Evolutionary conservation across 2,888 invertebrate genomes (phyloP), one percentile per base, ranked within the genome.

Genomic region (Nomada ruficornis): DNA sequence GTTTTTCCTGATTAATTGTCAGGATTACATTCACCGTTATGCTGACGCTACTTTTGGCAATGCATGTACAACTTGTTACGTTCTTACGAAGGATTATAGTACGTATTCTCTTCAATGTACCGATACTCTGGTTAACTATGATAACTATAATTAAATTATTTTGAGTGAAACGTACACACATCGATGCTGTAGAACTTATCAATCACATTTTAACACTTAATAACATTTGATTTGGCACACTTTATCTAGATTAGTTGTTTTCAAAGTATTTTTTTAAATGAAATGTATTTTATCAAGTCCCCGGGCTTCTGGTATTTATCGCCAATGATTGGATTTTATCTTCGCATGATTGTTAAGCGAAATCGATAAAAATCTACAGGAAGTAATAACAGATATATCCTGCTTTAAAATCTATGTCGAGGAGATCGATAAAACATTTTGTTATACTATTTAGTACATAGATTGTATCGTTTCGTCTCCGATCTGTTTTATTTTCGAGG

Each of bases 221-320:
- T 3, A 62, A 18, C 18, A 50, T 64, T 63, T 44, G 18, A 59
- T 55, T 50, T 42, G 13, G 44, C 55, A 55, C n/a, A 18, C 50
- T 64, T 70, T 78, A 81, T 70, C 77, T 65, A 62, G 57, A 26
- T 80, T 60, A 60, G 18, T 36, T 26, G 59, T 68, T 57, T 4
- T 20, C 52, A 2, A 26, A 20, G 13, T 11, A 26, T 47, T 54
- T 13, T 44, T 9, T 0, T 55, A 54, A 65, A 67, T 52, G 42
- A 67, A 67, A 18, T 15, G 15, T 42, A 2, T 62, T 62, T 70
- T 73, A 73, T 82, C 60, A 10, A 62, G 57, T 42, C 44, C 3
- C 4, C 10, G 18, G 3, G 23, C 65, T 50, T 65, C 65, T 68
- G 47, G 42, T 29, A 4, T 26, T 54, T 63, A 44, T 63, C 71